phyloP scores from a whole-genome alignment of 2,113 vertebrate species.

The Atractosteus spatula region DNA sequence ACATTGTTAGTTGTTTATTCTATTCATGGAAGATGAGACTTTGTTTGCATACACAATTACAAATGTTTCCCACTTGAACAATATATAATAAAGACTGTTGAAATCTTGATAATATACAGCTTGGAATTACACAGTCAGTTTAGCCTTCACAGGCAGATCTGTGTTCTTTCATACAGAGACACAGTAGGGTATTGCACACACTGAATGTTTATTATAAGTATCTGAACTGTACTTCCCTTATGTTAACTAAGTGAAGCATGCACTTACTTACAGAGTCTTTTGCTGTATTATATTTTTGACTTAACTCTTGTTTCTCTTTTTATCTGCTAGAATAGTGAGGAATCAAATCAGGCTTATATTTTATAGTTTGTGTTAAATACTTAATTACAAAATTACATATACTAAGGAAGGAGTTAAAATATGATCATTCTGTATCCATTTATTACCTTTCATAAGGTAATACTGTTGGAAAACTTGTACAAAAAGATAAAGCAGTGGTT shows the following conservation, averaged over 20 bases:
- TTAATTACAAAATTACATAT: no score
- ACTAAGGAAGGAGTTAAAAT: conserved; percentile 3
- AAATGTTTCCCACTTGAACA: background rate
- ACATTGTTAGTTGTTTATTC: no score
- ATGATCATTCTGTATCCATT: conserved; percentile 24
- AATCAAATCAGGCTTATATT: background rate
- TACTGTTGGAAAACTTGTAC: background rate
- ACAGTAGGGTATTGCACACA: conserved; percentile 12
- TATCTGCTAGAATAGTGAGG: conserved; percentile 27
- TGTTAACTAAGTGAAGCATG: conserved; percentile 42
- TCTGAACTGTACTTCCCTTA: conserved; percentile 41
- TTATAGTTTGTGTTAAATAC: no score
- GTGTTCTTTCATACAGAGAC: conserved; percentile 25
- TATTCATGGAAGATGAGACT: no score
- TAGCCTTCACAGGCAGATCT: conserved; percentile 37
- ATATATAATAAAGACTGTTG: conserved; percentile 49
- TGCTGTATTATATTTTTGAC: conserved; percentile 35
- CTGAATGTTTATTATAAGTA: conserved; percentile 22
- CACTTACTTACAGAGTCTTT: conserved; percentile 32
- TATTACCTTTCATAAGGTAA: conserved; percentile 12
- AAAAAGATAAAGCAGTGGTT: background rate
- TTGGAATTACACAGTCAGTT: conserved; percentile 13
- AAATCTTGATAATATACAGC: conserved; percentile 46
- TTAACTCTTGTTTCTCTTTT: conserved; percentile 44
- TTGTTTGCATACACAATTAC: no score